These are phyloP conservation scores for Copidosoma floridanum DNA, from an alignment of 1,140 invertebrate species.

Conservation along the genomic window DNA sequence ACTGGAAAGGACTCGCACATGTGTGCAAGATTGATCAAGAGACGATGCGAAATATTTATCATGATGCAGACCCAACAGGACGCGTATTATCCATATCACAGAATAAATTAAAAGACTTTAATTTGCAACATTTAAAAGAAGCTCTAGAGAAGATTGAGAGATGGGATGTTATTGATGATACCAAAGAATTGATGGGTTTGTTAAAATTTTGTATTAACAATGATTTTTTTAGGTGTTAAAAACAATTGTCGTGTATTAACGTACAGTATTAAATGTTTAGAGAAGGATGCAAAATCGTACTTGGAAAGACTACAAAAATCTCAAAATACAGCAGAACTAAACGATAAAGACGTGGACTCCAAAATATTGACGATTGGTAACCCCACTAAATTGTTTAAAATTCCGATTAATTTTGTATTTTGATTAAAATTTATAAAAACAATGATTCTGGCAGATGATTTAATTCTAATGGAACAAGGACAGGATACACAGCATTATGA, in stretches of 20 bases:
- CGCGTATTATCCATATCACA: constrained; percentile 58
- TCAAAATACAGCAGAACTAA: constrained; percentile 25
- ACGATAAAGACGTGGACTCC: constrained; percentile 37
- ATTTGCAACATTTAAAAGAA: constrained; percentile 55
- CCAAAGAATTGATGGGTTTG: constrained; percentile 59
- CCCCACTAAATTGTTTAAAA: too few relatives aligned
- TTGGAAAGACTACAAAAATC: constrained; percentile 35
- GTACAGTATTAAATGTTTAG: constrained; percentile 22
- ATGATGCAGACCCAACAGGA: constrained; percentile 56
- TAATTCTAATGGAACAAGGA: constrained; percentile 53
- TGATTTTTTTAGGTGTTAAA: neutral
- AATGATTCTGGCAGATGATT: constrained; percentile 60
- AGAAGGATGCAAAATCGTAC: constrained; percentile 48
- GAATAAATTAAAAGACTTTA: constrained; percentile 47
- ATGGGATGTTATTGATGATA: constrained; percentile 67
- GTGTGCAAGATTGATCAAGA: constrained; percentile 56
- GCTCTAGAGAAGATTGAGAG: constrained; percentile 63
- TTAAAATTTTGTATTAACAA: constrained; percentile 24
- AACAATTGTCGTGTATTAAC: neutral
- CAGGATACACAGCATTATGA: constrained; percentile 63
- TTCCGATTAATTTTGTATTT: too few relatives aligned
- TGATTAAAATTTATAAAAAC: too few relatives aligned
- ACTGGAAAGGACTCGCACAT: constrained; percentile 68
- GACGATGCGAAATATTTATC: constrained; percentile 51
- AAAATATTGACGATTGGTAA: constrained; percentile 47